Percentiles rank a stretch among this genome's conserved stretches.
Conservation (phyloP, 2,888 invertebrate species). For the Tenthredo scrophulariae region DNA sequence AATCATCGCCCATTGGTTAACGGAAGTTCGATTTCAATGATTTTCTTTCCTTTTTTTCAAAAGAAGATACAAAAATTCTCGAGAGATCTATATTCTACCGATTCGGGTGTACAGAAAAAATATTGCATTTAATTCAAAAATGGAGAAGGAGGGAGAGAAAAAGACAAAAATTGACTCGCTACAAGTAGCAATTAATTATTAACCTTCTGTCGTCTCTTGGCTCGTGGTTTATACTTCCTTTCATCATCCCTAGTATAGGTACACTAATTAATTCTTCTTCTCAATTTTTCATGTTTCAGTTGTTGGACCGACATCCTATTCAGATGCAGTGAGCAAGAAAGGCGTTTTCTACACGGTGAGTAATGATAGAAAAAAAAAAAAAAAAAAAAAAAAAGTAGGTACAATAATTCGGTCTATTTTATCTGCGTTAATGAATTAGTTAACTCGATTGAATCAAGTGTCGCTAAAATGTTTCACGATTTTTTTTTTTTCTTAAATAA, state of each 20-base stretch:
- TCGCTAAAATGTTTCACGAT: no score
- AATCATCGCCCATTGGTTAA: slow-evolving; percentile 13
- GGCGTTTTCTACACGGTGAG: slow-evolving; percentile 34
- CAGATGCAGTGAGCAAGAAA: slow-evolving; percentile 28
- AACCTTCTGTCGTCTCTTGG: not conserved
- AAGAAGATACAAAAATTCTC: not conserved
- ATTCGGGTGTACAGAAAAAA: no score
- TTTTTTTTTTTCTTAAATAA: no score
- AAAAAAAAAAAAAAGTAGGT: no score
- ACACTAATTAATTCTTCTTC: not conserved
- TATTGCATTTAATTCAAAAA: no score
- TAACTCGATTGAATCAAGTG: no score
- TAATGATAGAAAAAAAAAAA: not conserved
- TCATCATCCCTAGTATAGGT: not conserved
- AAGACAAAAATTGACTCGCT: not conserved
- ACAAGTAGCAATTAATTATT: not conserved
- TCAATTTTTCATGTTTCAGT: not conserved
- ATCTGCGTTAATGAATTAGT: no score
- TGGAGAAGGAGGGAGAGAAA: not conserved
- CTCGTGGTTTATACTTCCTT: not conserved
- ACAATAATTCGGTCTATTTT: not conserved
- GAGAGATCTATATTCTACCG: not conserved
- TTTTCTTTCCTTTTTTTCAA: not conserved
- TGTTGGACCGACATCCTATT: not conserved
- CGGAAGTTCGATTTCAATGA: not conserved